Conservation (phyloP, 2,797 vertebrate species). For the Sebastiscus tertius region DNA sequence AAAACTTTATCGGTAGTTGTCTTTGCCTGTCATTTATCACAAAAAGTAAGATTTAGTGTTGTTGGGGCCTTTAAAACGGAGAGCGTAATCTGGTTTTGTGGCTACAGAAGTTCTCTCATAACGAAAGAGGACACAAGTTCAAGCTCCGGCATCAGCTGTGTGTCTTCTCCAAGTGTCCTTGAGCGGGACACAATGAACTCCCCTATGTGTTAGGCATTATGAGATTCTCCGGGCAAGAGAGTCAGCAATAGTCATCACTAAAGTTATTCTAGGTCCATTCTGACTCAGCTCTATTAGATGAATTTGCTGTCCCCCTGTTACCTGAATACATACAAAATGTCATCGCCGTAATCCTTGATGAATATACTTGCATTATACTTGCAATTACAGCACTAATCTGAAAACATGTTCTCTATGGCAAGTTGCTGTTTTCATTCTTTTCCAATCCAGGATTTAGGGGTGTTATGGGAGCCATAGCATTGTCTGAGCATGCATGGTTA, state of each 20-base stretch:
- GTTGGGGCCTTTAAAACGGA: constrained; percentile 32
- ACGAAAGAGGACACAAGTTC: constrained; percentile 3
- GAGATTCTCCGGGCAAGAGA: constrained; percentile 1
- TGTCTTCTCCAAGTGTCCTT: constrained; percentile 4
- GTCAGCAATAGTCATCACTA: constrained; percentile 19
- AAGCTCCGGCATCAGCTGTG: background rate
- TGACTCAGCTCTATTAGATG: constrained; percentile 56
- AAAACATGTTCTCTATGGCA: constrained; percentile 72
- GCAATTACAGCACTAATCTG: constrained; percentile 79
- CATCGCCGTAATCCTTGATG: constrained; percentile 68
- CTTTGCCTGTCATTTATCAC: constrained; percentile 57
- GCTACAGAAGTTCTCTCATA: constrained; percentile 5
- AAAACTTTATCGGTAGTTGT: constrained; percentile 75
- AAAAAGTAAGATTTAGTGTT: constrained; percentile 50
- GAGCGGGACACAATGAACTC: constrained; percentile 8
- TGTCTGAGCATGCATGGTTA: constrained; percentile 79
- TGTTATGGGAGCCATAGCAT: constrained; percentile 71
- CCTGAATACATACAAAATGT: constrained; percentile 66
- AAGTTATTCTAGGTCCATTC: constrained; percentile 42
- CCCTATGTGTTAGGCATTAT: background rate
- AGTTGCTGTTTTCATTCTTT: constrained; percentile 72
- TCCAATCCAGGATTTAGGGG: constrained; percentile 74
- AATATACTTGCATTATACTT: constrained; percentile 72
- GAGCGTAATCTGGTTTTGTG: constrained; percentile 12
- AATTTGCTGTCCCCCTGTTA: constrained; percentile 43